Conservation (phyloP, 2,888 invertebrate species). For the Sicus ferrugineus region DNA sequence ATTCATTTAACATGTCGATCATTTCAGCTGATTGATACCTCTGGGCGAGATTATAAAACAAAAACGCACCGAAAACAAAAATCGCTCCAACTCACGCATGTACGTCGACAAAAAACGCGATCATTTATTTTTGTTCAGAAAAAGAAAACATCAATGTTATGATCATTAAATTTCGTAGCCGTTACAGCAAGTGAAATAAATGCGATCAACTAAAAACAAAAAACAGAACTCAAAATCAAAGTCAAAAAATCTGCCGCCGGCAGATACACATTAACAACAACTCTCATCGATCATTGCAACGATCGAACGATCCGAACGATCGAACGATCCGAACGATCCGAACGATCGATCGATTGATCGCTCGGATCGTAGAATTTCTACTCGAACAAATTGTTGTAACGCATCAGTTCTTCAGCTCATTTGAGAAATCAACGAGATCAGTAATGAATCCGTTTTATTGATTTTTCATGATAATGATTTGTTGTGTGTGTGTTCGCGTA, state of each 20-base stretch:
- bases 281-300: too few species aligned
- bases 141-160: conserved; percentile 39
- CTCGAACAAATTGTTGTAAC: background rate
- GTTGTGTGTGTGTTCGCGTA: conserved; percentile 29
- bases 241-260: too few species aligned
- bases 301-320: conserved; percentile 3
- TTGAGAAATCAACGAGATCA: background rate
- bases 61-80: conserved; percentile 38
- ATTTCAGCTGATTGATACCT: conserved; percentile 58
- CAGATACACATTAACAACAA: background rate
- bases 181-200: conserved; percentile 2
- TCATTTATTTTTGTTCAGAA: conserved; percentile 28
- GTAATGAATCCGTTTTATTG: conserved; percentile 54
- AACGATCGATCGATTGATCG: conserved; percentile 30
- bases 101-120: background rate
- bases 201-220: conserved; percentile 5
- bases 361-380: background rate
- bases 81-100: background rate
- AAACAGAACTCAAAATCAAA: background rate
- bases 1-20: conserved; percentile 31
- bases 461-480: conserved; percentile 38
- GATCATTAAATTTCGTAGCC: conserved; percentile 39
- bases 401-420: background rate
- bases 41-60: conserved; percentile 43
- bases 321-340: conserved; percentile 21